A percentile compares a stretch with the other conserved stretches of the same genome.
phyloP scores from a whole-genome alignment of 1,140 invertebrate species.

The Microplitis mediator region DNA sequence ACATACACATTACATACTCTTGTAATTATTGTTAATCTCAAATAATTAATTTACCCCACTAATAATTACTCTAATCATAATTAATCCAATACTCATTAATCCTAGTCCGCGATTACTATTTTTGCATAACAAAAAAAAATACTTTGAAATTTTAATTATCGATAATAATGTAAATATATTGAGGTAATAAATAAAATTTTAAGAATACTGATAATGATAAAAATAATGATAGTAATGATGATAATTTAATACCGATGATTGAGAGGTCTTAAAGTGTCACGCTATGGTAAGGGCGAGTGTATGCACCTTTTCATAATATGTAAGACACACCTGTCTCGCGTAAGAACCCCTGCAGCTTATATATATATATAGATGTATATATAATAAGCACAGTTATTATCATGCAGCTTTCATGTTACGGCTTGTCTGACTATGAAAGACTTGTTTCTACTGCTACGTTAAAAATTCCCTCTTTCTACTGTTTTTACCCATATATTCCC shows the following conservation, averaged over 20 bases:
- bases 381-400: too few species aligned
- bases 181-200: not conserved
- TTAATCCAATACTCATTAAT: not conserved
- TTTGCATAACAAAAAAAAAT: not conserved
- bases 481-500: too few species aligned
- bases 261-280: constrained; percentile 3
- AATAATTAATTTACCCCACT: not conserved
- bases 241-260: not conserved
- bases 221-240: not conserved
- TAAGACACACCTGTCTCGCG: constrained; percentile 1
- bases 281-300: not conserved
- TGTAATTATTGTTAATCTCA: not conserved
- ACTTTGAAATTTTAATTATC: not conserved
- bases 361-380: too few species aligned
- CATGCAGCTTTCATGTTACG: too few species aligned
- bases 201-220: not conserved
- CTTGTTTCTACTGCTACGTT: too few species aligned
- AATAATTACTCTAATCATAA: not conserved
- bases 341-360: not conserved
- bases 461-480: too few species aligned
- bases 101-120: not conserved
- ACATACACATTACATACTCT: not conserved
- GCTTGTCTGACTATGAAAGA: too few species aligned
- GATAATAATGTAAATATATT: not conserved
- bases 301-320: not conserved